Base-by-base conservation (phyloP, 2,888 invertebrate species). In the Baronia brevicornis region DNA sequence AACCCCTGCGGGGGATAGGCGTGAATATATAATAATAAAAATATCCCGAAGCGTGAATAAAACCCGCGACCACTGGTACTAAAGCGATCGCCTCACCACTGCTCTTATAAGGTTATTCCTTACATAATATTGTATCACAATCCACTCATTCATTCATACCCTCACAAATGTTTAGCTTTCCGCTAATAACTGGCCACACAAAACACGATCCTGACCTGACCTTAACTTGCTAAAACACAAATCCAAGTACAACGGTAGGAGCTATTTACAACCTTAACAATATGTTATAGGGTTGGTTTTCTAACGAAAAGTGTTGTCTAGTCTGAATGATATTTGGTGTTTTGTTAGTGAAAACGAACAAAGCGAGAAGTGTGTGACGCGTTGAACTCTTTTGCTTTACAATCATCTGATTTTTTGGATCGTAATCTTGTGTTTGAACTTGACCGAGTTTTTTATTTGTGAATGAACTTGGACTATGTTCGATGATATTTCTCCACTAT, bases 401-500 rank as follows among this genome's bases (percentile, higher is more conserved):
- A 39, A 48, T 46, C 48, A 47, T 48, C 51, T 48, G 42, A 44
- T 44, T 41, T 56, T 60, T 51, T 62, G 63, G 51, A 51, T 55
- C 59, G 66, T 70, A 69, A 64, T 39, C 53, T 45, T 50, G 57
- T 54, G 62, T 58, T 69, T 77, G 70, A 70, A 79, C 79, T 80
- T 80, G 79, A 73, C 78, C 77, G 72, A 64, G 47, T 60, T 79
- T 39, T 43, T 54, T 56, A 18, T 20, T 22, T 29, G 28, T 20
- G 11, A 5, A 8, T n/a, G 17, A 73, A 69, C 73, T 71, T 78
- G 70, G 59, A 60, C 64, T 48, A 33, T 31, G 41, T 51, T 41
- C 45, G n/a, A n/a, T 35, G 38, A 46, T 3, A 7, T 9, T 31
- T 17, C 28, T 39, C 28, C 48, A 13, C 9, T 41, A 41, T 36